Conservation (phyloP, 2,113 vertebrate species). For the Tenrec ecaudatus region DNA sequence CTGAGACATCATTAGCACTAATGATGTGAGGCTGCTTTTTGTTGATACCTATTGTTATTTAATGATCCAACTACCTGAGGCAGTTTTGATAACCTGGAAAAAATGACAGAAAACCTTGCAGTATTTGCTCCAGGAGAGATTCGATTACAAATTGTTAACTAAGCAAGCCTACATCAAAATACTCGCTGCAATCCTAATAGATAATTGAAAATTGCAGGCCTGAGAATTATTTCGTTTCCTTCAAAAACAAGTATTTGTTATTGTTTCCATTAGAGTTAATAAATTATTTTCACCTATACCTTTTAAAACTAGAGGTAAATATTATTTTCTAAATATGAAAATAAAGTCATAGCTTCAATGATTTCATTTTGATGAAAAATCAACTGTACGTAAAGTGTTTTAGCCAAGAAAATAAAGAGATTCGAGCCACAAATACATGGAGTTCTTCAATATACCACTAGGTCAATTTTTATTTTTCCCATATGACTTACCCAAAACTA, state of each 20-base stretch:
- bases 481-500: background rate
- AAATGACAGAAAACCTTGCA: slow-evolving; percentile 31
- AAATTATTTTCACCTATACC: background rate
- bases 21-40: slow-evolving; percentile 60
- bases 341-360: background rate
- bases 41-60: slow-evolving; percentile 68
- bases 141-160: slow-evolving; percentile 66
- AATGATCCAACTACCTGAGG: slow-evolving; percentile 63
- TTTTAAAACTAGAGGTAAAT: background rate
- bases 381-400: background rate
- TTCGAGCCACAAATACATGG: background rate
- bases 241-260: slow-evolving; percentile 26
- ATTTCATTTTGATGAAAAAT: background rate
- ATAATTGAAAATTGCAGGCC: background rate
- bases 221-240: slow-evolving; percentile 45
- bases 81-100: slow-evolving; percentile 61
- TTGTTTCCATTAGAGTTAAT: background rate
- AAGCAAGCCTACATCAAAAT: slow-evolving; percentile 42
- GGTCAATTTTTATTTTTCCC: background rate
- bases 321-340: background rate
- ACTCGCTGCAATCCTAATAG: background rate
- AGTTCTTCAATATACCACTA: background rate
- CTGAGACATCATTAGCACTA: slow-evolving; percentile 64
- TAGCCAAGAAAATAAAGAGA: background rate
- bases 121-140: slow-evolving; percentile 52